Evolutionary conservation across 1,140 invertebrate genomes (phyloP).

Genomic region (Charaxes varanes): DNA sequence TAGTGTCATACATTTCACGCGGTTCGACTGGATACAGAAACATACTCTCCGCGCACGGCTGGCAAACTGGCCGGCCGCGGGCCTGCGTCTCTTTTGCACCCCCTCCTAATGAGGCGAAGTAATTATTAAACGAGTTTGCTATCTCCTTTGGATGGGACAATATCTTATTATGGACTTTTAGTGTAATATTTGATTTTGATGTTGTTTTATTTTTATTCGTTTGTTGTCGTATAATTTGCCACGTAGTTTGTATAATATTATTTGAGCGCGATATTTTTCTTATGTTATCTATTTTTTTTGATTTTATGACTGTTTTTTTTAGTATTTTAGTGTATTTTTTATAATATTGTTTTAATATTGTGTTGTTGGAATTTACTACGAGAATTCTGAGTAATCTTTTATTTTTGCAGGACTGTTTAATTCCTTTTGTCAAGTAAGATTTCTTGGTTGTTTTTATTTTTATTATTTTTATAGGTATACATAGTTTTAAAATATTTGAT

Average conservation of each 20-base stretch:
- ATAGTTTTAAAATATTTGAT: conserved; percentile 14
- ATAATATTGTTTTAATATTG: conserved; percentile 15
- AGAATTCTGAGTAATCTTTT: conserved; percentile 25
- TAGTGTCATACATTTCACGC: not conserved
- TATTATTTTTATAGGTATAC: conserved; percentile 20
- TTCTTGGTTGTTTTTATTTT: conserved; percentile 21
- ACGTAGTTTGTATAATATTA: conserved; percentile 14
- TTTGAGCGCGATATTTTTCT: conserved; percentile 10
- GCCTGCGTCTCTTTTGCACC: not conserved
- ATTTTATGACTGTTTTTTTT: conserved; percentile 13
- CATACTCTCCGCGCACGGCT: not conserved
- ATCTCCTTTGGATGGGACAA: conserved; percentile 5
- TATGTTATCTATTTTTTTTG: conserved; percentile 17
- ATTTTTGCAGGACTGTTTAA: conserved; percentile 25
- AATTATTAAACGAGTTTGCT: conserved; percentile 8
- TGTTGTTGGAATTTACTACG: conserved; percentile 13
- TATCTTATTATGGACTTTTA: conserved; percentile 13
- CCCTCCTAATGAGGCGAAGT: conserved; percentile 3
- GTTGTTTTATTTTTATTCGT: conserved; percentile 10
- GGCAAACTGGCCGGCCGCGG: not conserved
- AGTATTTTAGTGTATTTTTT: conserved; percentile 18
- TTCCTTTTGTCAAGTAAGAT: conserved; percentile 20
- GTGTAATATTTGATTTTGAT: conserved; percentile 3
- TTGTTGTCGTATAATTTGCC: conserved; percentile 14
- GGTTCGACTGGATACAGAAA: conserved; percentile 1